phyloP scores from a whole-genome alignment of 2,113 vertebrate species.

The Heterocephalus glaber region DNA sequence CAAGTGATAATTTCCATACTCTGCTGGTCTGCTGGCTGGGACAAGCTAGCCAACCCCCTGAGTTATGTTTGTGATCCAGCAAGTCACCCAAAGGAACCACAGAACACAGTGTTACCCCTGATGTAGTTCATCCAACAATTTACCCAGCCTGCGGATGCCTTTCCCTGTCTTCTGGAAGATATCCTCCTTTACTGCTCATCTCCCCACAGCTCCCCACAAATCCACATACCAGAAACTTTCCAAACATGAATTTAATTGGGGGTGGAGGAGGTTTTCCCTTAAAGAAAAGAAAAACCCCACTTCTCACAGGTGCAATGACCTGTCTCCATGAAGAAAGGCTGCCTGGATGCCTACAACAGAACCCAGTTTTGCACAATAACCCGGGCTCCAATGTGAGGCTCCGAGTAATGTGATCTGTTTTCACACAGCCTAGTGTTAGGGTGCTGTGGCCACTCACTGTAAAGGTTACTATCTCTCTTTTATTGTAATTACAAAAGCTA shows the following conservation, averaged over 20 bases:
- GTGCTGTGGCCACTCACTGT: conserved; percentile 69
- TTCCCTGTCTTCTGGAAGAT: not conserved
- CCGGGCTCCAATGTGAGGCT: conserved; percentile 72
- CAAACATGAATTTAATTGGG: not conserved
- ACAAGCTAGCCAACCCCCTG: not conserved
- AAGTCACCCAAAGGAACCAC: not conserved
- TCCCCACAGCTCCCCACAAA: not conserved
- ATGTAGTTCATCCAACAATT: not conserved
- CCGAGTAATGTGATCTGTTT: conserved; percentile 77
- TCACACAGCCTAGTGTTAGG: conserved; percentile 72
- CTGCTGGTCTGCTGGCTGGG: not conserved
- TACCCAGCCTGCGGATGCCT: not conserved
- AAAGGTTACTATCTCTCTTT: conserved; percentile 82
- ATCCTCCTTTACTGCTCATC: not conserved
- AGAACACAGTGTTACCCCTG: not conserved
- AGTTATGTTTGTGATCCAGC: not conserved
- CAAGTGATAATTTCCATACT: not conserved
- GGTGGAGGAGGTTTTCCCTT: not conserved
- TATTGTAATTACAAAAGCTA: conserved; percentile 83
- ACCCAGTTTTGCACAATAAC: conserved; percentile 82
- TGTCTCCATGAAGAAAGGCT: conserved; percentile 76
- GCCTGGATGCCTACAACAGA: conserved; percentile 74
- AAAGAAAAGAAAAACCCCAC: conserved; percentile 52
- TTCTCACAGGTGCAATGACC: conserved; percentile 48
- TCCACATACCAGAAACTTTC: not conserved